These are phyloP conservation scores for Oscheius sp. DNA, from an alignment of 2,888 invertebrate genomes.

Conservation along the genomic window DNA sequence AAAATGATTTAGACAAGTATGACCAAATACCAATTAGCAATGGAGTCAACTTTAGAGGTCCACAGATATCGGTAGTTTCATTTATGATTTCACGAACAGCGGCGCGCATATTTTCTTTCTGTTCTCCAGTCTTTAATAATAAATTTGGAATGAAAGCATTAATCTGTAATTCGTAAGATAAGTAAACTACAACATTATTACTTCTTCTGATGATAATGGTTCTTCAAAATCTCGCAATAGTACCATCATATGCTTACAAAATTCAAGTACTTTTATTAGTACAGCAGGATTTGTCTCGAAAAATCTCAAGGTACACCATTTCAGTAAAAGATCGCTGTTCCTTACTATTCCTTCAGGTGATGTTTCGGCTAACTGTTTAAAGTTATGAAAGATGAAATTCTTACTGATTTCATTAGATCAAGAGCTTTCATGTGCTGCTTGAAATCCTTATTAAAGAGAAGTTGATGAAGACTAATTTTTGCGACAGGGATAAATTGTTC, in stretches of 20 bases:
- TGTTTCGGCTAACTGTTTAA: constrained; percentile 42
- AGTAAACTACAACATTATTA: constrained; percentile 71
- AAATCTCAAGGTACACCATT: constrained; percentile 94
- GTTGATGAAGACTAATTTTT: constrained; percentile 75
- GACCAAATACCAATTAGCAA: constrained; percentile 40
- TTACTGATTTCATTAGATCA: constrained; percentile 83
- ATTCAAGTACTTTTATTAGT: constrained; percentile 80
- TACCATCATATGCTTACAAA: constrained; percentile 29
- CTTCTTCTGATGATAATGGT: constrained; percentile 79
- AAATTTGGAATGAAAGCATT: constrained; percentile 93
- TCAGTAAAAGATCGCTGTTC: constrained; percentile 91
- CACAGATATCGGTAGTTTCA: constrained; percentile 42
- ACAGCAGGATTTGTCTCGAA: constrained; percentile 99
- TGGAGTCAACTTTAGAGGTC: constrained; percentile 49
- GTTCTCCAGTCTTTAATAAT: constrained; percentile 80
- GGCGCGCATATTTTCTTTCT: constrained; percentile 51
- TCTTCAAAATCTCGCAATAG: constrained; percentile 80
- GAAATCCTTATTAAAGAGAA: constrained; percentile 93
- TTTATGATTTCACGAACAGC: constrained; percentile 49
- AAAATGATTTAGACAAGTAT: constrained; percentile 13
- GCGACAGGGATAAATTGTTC: constrained; percentile 91
- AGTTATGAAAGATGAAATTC: not conserved
- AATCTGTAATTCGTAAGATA: constrained; percentile 77
- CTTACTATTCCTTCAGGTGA: constrained; percentile 81
- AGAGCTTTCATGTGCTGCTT: constrained; percentile 94